Base-by-base conservation (phyloP, 2,797 vertebrate species). In the Syndactyla subalaris region DNA sequence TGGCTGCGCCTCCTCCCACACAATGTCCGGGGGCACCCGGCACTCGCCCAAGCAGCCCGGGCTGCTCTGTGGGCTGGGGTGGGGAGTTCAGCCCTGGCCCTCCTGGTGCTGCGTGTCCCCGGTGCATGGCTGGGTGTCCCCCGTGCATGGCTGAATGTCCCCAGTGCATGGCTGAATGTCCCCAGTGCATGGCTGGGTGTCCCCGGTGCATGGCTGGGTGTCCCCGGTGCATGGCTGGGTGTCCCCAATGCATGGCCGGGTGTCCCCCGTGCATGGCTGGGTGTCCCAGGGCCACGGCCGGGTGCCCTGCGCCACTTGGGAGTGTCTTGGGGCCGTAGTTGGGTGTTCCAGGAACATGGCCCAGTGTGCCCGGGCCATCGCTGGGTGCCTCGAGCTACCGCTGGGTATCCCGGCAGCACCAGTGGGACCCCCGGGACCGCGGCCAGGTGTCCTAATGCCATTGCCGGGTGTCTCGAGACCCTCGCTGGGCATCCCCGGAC, bases 1-100 rank as follows among this genome's bases (percentile, higher is more conserved):
- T 3, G 34, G 43, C 81, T 52, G 46, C 0, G 0, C 36, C 75
- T 79, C 34, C 17, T 51, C 55, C 59, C 0, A 0, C 1, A 0
- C 73, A 4, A 1, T 8, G 48, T 15, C 43, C 5, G 6, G 13
- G 30, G 24, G 17, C 22, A 49, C 32, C 39, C 49, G 32, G 74
- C 12, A 3, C 45, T 10, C 0, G 1, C 29, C 38, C 6, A 4
- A 10, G 7, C 43, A 66, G n/a, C 7, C 49, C 8, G 27, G 55
- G 88, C 34, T 70, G 67, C 21, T 23, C 7, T 32, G 6, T 21
- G 39, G 52, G 36, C 36, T 9, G 8, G 8, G 9, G 1, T 24
- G 6, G 14, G 21, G 6, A 18, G 2, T 2, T 38, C 73, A 62
- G 51, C 51, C n/a, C 38, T 36, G 7, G 34, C 9, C 58, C 8